Evolutionary conservation across 2,888 invertebrate genomes (phyloP).

Genomic region (Chrysotoxum bicinctum): DNA sequence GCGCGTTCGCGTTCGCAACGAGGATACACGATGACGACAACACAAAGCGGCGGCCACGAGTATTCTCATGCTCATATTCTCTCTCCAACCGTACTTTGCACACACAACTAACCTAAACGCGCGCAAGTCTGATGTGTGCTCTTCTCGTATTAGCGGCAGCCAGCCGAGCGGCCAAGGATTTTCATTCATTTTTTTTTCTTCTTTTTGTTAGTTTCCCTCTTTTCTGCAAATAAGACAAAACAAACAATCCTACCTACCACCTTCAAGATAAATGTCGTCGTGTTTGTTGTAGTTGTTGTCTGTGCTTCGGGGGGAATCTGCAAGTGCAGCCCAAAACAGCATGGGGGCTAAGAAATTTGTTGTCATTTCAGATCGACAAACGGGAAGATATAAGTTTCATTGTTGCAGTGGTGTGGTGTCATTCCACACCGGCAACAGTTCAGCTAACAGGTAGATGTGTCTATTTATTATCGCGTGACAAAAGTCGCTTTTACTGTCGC

Average conservation of each 20-base stretch:
- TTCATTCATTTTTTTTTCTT: conserved; percentile 44
- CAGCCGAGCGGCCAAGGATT: conserved; percentile 54
- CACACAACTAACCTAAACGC: conserved; percentile 70
- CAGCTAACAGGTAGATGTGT: conserved; percentile 23
- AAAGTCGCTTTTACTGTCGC: not conserved
- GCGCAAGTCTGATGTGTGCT: conserved; percentile 68
- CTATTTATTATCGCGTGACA: conserved; percentile 20
- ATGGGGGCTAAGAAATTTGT: conserved; percentile 54
- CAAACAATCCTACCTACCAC: conserved; percentile 40
- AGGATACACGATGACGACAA: conserved; percentile 68
- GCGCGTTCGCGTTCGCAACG: conserved; percentile 67
- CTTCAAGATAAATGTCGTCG: conserved; percentile 31
- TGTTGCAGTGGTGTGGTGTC: conserved; percentile 18
- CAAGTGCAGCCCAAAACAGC: conserved; percentile 21
- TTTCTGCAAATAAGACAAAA: conserved; percentile 42
- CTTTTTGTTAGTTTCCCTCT: conserved; percentile 38
- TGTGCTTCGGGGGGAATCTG: conserved; percentile 33
- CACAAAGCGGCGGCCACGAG: conserved; percentile 67
- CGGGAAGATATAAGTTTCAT: conserved; percentile 42
- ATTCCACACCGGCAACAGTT: conserved; percentile 17
- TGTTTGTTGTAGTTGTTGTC: not conserved
- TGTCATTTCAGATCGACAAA: conserved; percentile 30
- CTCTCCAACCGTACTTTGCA: conserved; percentile 70
- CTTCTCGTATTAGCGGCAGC: conserved; percentile 49
- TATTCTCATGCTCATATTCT: conserved; percentile 70